phyloP scores from a whole-genome alignment of 1,140 invertebrate species.

The Anthonomus grandis region DNA sequence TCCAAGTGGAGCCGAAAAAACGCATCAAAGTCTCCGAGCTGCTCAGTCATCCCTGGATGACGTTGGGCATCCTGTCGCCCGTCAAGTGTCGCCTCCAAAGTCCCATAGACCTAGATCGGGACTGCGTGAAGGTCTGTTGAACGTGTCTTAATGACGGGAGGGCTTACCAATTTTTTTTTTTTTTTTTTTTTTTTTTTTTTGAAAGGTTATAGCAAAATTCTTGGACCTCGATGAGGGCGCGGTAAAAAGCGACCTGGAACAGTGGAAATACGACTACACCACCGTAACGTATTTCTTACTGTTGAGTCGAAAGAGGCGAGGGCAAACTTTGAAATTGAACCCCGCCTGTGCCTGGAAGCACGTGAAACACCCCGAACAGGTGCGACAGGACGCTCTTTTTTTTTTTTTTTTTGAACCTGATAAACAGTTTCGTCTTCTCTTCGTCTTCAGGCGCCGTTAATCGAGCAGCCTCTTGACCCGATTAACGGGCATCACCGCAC shows the following conservation, averaged over 20 bases:
- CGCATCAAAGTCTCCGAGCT: constrained; percentile 71
- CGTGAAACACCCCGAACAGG: no score
- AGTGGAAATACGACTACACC: constrained; percentile 69
- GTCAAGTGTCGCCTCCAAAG: constrained; percentile 40
- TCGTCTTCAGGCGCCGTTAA: background rate
- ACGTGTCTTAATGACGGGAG: background rate
- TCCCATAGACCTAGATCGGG: constrained; percentile 52
- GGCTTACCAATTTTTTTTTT: background rate
- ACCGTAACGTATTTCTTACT: constrained; percentile 78
- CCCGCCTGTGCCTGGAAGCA: background rate
- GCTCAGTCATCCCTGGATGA: constrained; percentile 73
- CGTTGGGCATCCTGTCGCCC: constrained; percentile 51
- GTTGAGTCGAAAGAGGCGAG: constrained; percentile 61
- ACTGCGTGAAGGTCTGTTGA: constrained; percentile 57
- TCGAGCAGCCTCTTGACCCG: background rate
- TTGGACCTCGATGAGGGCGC: constrained; percentile 44
- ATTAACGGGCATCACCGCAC: background rate
- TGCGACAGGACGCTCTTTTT: no score
- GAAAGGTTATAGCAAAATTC: constrained; percentile 61
- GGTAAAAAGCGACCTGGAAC: constrained; percentile 52
- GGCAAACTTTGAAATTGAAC: constrained; percentile 51
- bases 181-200: no score
- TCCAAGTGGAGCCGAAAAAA: constrained; percentile 72
- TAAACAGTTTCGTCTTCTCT: background rate
- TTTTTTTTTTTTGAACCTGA: no score